Percentiles rank a stretch among this genome's conserved stretches.
Evolutionary conservation across 2,113 vertebrate species (phyloP).

Genomic region (Hippopotamus amphibius): DNA sequence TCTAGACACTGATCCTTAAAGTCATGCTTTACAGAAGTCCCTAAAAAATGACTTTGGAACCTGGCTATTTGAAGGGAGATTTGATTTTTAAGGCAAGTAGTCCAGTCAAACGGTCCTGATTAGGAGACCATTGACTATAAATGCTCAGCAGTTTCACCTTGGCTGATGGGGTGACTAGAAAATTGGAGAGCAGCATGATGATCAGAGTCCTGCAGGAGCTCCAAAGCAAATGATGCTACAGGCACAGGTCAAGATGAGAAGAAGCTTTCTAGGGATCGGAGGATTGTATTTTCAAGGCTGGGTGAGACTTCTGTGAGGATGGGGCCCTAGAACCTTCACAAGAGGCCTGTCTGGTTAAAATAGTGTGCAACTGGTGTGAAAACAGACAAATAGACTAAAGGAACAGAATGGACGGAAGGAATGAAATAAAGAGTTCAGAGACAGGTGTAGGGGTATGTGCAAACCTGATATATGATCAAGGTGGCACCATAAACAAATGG

Average conservation of each 20-base stretch:
- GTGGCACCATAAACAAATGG: too few relatives aligned
- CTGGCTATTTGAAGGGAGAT: neutral
- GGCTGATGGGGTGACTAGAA: neutral
- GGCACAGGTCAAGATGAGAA: too few relatives aligned
- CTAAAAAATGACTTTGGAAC: neutral
- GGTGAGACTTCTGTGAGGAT: neutral
- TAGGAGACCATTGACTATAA: neutral
- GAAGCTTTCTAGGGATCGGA: neutral
- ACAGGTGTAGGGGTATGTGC: neutral
- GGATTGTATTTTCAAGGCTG: neutral
- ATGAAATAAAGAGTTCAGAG: neutral
- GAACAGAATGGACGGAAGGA: neutral
- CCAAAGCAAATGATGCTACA: neutral
- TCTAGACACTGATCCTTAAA: neutral
- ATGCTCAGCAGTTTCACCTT: neutral
- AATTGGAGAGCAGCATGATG: neutral
- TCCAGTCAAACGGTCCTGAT: neutral
- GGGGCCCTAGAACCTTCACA: neutral
- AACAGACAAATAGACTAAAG: neutral
- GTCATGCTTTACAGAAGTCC: neutral
- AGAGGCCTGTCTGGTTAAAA: neutral
- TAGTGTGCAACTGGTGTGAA: neutral
- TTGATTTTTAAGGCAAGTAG: neutral
- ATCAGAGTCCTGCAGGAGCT: neutral
- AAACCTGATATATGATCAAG: neutral